phyloP scores from a whole-genome alignment of 1,140 invertebrate species.

The Hyposmocoma kahamanoa region DNA sequence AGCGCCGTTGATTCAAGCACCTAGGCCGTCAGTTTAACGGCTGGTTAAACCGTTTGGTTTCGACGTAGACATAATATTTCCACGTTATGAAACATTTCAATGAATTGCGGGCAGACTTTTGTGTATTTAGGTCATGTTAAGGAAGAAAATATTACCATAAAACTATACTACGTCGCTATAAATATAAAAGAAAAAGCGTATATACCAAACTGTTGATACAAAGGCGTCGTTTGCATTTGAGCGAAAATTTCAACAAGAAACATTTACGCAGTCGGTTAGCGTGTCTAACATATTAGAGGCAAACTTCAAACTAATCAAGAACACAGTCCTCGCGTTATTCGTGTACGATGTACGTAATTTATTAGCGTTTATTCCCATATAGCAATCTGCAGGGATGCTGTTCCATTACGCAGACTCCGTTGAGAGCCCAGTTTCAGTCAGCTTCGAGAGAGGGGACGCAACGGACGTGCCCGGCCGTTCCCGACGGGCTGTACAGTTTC shows the following conservation, averaged over 20 bases:
- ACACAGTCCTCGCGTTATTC: slow-evolving; percentile 50
- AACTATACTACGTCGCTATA: no score
- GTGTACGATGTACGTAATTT: slow-evolving; percentile 67
- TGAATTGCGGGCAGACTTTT: no score
- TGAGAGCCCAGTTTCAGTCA: slow-evolving; percentile 62
- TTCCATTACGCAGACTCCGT: slow-evolving; percentile 71
- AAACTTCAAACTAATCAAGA: slow-evolving; percentile 70
- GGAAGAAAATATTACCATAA: no score
- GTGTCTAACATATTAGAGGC: slow-evolving; percentile 49
- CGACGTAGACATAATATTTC: no score
- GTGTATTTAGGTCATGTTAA: no score
- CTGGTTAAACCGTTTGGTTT: no score
- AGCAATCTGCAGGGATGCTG: slow-evolving; percentile 69
- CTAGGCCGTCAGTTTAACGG: no score
- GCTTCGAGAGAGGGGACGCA: slow-evolving; percentile 46
- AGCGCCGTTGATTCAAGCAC: no score
- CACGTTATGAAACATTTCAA: no score
- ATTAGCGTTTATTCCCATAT: slow-evolving; percentile 71
- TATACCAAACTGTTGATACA: no score
- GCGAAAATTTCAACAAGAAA: neutral
- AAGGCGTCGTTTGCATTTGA: no score
- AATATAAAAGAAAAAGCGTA: no score
- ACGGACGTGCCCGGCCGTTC: slow-evolving; percentile 45
- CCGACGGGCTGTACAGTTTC: neutral
- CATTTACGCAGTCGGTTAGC: neutral